A percentile compares a stretch with the other conserved stretches of the same genome.
These are phyloP conservation scores for Eilema caniola DNA, from an alignment of 2,888 invertebrate species.

Conservation along the genomic window DNA sequence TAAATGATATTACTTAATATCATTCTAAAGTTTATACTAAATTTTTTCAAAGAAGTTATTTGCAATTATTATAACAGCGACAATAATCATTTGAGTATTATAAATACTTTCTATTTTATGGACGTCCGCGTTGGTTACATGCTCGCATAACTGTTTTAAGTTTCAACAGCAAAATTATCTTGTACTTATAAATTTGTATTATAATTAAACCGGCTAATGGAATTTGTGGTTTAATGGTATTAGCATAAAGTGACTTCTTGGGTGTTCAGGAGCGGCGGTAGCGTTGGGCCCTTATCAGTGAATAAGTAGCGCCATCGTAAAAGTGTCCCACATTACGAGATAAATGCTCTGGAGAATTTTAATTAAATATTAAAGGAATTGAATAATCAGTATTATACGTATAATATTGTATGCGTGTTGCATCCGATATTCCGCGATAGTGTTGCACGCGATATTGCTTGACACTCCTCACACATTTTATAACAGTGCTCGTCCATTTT, in stretches of 20 bases:
- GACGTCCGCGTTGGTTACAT: slow-evolving; percentile 69
- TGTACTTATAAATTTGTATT: slow-evolving; percentile 85
- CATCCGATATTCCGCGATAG: slow-evolving; percentile 75
- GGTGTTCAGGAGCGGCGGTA: slow-evolving; percentile 69
- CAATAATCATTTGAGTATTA: slow-evolving; percentile 69
- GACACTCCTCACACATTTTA: slow-evolving; percentile 66
- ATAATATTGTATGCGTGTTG: slow-evolving; percentile 83
- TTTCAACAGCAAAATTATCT: slow-evolving; percentile 83
- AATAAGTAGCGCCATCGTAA: slow-evolving; percentile 85
- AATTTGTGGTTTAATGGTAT: slow-evolving; percentile 78
- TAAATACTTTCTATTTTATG: slow-evolving; percentile 78
- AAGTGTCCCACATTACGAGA: slow-evolving; percentile 87
- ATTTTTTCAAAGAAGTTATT: slow-evolving; percentile 61
- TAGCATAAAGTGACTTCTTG: slow-evolving; percentile 80
- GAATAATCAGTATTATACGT: slow-evolving; percentile 87
- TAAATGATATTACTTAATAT: slow-evolving; percentile 83
- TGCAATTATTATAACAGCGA: slow-evolving; percentile 59
- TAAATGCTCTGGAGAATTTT: slow-evolving; percentile 85
- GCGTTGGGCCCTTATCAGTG: slow-evolving; percentile 79
- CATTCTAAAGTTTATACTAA: slow-evolving; percentile 77
- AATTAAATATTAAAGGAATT: slow-evolving; percentile 87
- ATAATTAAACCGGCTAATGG: slow-evolving; percentile 74
- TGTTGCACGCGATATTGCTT: slow-evolving; percentile 69
- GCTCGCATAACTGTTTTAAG: slow-evolving; percentile 80
- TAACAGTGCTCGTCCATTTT: slow-evolving; percentile 57